phyloP scores from a whole-genome alignment of 2,113 vertebrate genomes.

The Corythaixoides concolor region DNA sequence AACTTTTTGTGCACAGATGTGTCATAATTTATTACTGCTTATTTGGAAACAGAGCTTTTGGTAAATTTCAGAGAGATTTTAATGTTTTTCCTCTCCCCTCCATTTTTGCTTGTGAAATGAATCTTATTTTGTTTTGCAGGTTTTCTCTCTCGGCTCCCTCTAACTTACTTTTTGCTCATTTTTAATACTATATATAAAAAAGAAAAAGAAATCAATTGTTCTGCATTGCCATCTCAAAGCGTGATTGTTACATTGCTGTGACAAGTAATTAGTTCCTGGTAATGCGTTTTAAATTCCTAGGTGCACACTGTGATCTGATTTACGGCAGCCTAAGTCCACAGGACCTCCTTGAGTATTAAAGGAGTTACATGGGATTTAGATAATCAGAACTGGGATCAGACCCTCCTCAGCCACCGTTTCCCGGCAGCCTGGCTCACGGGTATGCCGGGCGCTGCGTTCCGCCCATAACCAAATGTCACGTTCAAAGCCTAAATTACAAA shows the following conservation, averaged over 20 bases:
- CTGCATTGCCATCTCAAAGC: not conserved
- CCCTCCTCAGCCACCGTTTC: not conserved
- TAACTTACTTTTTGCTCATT: not conserved
- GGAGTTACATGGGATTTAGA: slow-evolving; percentile 15
- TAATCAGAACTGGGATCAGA: not conserved
- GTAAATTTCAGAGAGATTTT: not conserved
- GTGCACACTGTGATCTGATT: slow-evolving; percentile 25
- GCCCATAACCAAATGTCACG: not conserved
- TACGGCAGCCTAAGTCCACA: not conserved
- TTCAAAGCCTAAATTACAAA: not conserved
- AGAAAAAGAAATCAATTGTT: not conserved
- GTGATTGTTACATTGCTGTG: not conserved
- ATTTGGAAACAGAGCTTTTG: not conserved
- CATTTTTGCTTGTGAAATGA: not conserved
- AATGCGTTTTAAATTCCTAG: not conserved
- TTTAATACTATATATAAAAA: not conserved
- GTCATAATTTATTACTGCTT: not conserved
- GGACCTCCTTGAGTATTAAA: slow-evolving; percentile 2
- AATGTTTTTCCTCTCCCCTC: not conserved
- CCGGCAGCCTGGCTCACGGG: accelerated
- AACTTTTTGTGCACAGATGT: not conserved
- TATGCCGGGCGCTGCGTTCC: accelerated
- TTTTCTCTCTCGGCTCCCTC: not conserved
- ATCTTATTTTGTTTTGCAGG: not conserved
- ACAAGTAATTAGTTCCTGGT: slow-evolving; percentile 1